Conservation (phyloP, 2,797 vertebrate species). For the Chaenodraco wilsoni region DNA sequence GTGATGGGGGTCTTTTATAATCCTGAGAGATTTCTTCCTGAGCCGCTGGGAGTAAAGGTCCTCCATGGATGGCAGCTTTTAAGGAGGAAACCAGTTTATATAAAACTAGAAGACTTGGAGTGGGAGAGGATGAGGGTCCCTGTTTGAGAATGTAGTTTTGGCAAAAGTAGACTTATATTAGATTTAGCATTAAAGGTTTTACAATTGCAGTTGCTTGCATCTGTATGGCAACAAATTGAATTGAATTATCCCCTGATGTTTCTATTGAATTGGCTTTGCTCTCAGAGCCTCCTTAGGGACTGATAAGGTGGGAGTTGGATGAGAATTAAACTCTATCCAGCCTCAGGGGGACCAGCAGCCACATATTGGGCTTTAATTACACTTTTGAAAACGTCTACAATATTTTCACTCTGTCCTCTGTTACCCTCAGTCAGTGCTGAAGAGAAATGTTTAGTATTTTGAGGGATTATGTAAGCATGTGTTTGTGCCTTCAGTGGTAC, state of each 20-base stretch:
- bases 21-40: too few relatives aligned
- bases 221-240: background rate
- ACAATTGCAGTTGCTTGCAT: background rate
- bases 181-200: background rate
- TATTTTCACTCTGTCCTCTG: slow-evolving; percentile 18
- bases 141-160: too few relatives aligned
- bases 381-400: background rate
- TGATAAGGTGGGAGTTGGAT: slow-evolving; percentile 40
- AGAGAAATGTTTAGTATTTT: slow-evolving; percentile 32
- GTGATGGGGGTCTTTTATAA: too few relatives aligned
- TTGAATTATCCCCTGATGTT: slow-evolving; percentile 45
- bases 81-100: too few relatives aligned
- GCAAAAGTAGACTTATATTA: background rate
- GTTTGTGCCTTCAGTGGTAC: slow-evolving; percentile 23
- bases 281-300: slow-evolving; percentile 29
- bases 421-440: slow-evolving; percentile 13
- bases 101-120: too few relatives aligned
- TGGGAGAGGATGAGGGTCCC: too few relatives aligned
- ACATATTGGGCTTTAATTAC: slow-evolving; percentile 17
- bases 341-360: slow-evolving; percentile 22
- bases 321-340: slow-evolving; percentile 30
- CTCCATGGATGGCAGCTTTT: too few relatives aligned
- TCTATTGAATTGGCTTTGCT: slow-evolving; percentile 40
- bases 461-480: slow-evolving; percentile 47
- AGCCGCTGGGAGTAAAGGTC: too few relatives aligned